These are phyloP conservation scores for Scarus forsteni DNA, from an alignment of 2,797 vertebrate genomes.

Conservation along the genomic window DNA sequence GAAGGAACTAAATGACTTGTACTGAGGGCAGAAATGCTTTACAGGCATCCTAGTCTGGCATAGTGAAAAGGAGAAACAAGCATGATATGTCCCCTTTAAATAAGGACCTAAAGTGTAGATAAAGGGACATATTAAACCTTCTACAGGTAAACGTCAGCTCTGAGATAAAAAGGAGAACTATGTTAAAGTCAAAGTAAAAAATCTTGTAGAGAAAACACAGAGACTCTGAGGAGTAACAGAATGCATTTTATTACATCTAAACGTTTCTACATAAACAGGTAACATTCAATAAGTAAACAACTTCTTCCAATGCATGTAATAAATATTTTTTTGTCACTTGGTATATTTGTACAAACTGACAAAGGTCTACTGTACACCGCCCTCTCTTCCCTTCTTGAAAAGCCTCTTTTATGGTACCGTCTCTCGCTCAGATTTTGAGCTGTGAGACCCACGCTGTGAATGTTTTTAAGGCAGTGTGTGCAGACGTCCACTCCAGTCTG, in stretches of 20 bases:
- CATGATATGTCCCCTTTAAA: too few relatives aligned
- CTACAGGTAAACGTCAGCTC: too few relatives aligned
- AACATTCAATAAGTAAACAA: conserved; percentile 99
- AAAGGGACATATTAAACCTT: too few relatives aligned
- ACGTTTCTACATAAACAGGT: conserved; percentile 99
- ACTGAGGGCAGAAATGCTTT: too few relatives aligned
- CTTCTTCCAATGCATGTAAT: conserved; percentile 99
- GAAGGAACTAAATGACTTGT: too few relatives aligned
- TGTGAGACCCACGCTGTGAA: conserved; percentile 90
- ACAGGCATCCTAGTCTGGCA: too few relatives aligned
- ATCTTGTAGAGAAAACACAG: background rate
- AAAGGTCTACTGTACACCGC: conserved; percentile 94
- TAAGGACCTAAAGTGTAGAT: background rate
- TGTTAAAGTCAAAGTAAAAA: too few relatives aligned
- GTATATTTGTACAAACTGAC: conserved; percentile 98
- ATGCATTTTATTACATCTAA: conserved; percentile 99
- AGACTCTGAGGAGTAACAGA: conserved; percentile 81
- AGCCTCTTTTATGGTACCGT: conserved; percentile 76
- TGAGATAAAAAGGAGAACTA: too few relatives aligned
- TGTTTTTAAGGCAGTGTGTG: conserved; percentile 98
- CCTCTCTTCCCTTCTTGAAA: conserved; percentile 83
- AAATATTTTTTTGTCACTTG: conserved; percentile 97
- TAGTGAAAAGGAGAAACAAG: too few relatives aligned
- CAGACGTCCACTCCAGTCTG: conserved; percentile 85
- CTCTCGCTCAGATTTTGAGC: conserved; percentile 88